Evolutionary conservation across 2,113 vertebrate genomes (phyloP).

Genomic region (Okapia johnstoni): DNA sequence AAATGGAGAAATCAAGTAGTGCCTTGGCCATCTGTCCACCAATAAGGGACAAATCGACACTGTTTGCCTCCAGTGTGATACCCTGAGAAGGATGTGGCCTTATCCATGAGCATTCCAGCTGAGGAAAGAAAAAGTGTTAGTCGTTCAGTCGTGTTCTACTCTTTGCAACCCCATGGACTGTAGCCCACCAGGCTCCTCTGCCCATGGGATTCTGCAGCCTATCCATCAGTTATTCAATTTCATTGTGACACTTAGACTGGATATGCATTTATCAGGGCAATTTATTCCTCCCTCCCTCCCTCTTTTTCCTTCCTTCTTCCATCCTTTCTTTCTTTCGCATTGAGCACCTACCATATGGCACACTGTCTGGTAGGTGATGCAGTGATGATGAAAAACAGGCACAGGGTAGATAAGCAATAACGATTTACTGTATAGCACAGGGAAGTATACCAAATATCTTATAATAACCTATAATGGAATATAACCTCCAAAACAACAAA

Average conservation of each 20-base stretch:
- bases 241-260: background rate
- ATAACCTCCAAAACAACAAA: background rate
- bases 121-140: background rate
- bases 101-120: background rate
- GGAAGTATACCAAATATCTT: background rate
- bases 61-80: background rate
- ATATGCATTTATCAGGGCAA: background rate
- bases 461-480: background rate
- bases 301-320: background rate
- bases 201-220: background rate
- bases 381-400: background rate
- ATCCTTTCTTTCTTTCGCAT: background rate
- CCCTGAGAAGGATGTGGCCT: background rate
- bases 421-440: background rate
- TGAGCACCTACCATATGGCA: background rate
- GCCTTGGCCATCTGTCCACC: background rate
- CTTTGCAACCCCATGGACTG: background rate
- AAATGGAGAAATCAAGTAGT: background rate
- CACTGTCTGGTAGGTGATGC: background rate
- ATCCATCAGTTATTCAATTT: background rate
- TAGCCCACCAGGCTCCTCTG: background rate
- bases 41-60: background rate
- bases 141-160: accelerated
- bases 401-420: background rate
- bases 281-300: background rate